Base-by-base conservation (phyloP, 1,140 invertebrate genomes). In the Cryptotermes secundus region DNA sequence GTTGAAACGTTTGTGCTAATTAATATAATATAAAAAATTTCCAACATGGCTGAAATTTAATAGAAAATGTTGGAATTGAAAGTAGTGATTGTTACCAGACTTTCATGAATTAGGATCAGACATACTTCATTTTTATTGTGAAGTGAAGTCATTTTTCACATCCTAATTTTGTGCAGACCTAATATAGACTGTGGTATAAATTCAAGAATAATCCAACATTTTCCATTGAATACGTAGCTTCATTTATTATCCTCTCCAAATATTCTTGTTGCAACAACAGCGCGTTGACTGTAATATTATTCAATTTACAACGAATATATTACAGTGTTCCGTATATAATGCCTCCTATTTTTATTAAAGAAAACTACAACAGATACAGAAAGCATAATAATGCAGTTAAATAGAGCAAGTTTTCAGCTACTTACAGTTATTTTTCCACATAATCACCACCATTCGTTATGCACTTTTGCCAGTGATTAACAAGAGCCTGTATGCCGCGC, bases 21-120 rank as follows among this genome's bases (percentile, higher is more conserved):
- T 72, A 31, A 72, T 72, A 72, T 72, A 72, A 72, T 72, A 72
- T n/a, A 72, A 72, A 72, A 72, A 72, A 6, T 4, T 72, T 72
- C 59, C n/a, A 72, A 31, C n/a, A 31, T 2, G 2, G 9, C n/a
- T 72, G 59, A 72, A 72, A n/a, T 72, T 72, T 7, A 10, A 72
- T 72, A 26, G 59, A 72, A 72, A 72, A 72, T 72, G 59, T 72
- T 72, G 59, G 59, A 72, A 72, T 31, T 72, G 14, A 72, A 31
- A 72, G 45, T 16, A n/a, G 59, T 14, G 59, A 31, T 19, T 49
- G 3, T 14, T 22, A 49, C 10, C 26, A 31, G 7, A 10, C 7
- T 72, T 72, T 9, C 26, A 10, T n/a, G n/a, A n/a, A 12, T 31
- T 6, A n/a, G 59, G n/a, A 14, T 1, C 9, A n/a, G 26, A 72